Percentiles rank a stretch among this genome's conserved stretches.
These are phyloP conservation scores for Nycticryphes semicollaris DNA, from an alignment of 2,113 vertebrate genomes.

Conservation along the genomic window DNA sequence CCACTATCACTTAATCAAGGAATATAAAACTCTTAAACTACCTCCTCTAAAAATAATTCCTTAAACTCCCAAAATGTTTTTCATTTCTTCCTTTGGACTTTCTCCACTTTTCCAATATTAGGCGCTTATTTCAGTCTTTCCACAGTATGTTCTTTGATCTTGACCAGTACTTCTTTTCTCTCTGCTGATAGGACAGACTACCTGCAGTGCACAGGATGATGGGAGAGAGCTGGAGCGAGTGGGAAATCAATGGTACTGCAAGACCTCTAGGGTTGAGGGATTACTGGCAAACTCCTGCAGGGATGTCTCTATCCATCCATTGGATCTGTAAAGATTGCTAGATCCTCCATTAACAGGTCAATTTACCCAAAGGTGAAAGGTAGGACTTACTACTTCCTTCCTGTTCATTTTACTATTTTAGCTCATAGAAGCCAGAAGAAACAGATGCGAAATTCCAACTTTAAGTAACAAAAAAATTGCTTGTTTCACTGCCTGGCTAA, in stretches of 20 bases:
- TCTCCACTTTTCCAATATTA: neutral
- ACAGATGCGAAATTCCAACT: neutral
- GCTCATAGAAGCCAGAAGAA: neutral
- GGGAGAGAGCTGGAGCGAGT: neutral
- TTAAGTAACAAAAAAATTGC: neutral
- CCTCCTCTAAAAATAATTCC: neutral
- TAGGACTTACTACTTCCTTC: neutral
- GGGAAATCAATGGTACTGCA: neutral
- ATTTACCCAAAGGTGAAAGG: neutral
- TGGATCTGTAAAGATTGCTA: neutral
- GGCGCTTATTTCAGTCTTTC: neutral
- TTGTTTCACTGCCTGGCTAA: conserved; percentile 52
- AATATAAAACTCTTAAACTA: neutral
- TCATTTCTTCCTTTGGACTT: neutral
- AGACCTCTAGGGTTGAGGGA: neutral
- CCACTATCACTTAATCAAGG: neutral
- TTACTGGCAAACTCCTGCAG: neutral
- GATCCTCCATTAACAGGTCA: neutral
- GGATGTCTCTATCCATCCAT: neutral
- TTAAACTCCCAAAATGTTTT: neutral
- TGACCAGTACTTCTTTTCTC: neutral
- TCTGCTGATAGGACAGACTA: neutral
- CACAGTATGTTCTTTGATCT: neutral
- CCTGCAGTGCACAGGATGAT: neutral
- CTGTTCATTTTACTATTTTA: neutral